phyloP scores from a whole-genome alignment of 2,113 vertebrate species.

The Gadus chalcogrammus region DNA sequence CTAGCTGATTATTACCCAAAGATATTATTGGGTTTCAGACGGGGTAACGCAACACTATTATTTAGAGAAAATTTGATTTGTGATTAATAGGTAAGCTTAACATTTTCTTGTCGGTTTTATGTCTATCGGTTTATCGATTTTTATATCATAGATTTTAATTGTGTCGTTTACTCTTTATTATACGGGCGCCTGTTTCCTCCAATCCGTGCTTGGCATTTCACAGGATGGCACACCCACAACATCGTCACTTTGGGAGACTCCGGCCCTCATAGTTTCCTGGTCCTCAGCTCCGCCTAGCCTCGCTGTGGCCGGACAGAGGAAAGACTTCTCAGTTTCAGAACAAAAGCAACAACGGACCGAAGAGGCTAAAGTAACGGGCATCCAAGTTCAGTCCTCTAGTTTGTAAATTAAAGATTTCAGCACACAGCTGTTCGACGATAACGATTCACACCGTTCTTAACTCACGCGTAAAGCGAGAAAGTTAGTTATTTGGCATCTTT shows the following conservation, averaged over 20 bases:
- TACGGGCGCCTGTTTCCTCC: slow-evolving; percentile 59
- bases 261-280: slow-evolving; percentile 57
- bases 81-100: no score
- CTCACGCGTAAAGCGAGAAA: slow-evolving; percentile 51
- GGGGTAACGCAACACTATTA: no score
- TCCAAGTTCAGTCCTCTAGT: slow-evolving; percentile 2
- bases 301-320: slow-evolving; percentile 74
- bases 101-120: no score
- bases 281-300: slow-evolving; percentile 72
- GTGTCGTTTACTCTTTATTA: slow-evolving; percentile 2
- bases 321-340: slow-evolving; percentile 75
- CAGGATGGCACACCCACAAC: slow-evolving; percentile 62
- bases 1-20: no score
- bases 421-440: neutral
- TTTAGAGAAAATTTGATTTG: no score
- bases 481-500: slow-evolving; percentile 59
- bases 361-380: slow-evolving; percentile 36
- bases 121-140: no score
- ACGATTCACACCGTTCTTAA: slow-evolving; percentile 20
- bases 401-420: neutral
- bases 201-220: slow-evolving; percentile 55
- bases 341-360: slow-evolving; percentile 71
- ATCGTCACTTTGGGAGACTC: slow-evolving; percentile 58
- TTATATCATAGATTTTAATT: neutral
- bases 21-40: no score